phyloP scores from a whole-genome alignment of 2,888 invertebrate genomes.

The Luffia ferchaultella region DNA sequence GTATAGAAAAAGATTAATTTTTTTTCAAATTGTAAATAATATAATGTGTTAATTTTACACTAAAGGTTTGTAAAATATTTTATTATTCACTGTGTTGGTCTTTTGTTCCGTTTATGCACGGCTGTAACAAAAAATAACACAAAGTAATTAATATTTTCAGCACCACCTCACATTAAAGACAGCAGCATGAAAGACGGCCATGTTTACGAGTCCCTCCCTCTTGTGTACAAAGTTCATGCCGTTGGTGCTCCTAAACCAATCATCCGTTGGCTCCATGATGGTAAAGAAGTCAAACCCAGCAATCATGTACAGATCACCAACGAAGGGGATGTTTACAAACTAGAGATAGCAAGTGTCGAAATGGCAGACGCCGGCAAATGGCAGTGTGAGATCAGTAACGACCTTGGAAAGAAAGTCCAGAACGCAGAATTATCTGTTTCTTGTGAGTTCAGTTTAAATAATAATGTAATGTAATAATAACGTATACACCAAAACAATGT shows the following conservation, averaged over 20 bases:
- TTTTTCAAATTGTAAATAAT: neutral
- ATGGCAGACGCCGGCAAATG: slow-evolving; percentile 82
- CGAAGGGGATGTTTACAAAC: slow-evolving; percentile 75
- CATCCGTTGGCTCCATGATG: slow-evolving; percentile 82
- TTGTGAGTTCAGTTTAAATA: slow-evolving; percentile 56
- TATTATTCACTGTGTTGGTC: neutral
- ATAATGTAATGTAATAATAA: neutral
- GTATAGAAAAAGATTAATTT: neutral
- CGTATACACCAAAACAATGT: too few relatives aligned
- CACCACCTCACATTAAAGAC: slow-evolving; percentile 75
- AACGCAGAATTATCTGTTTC: slow-evolving; percentile 78
- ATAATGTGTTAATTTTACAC: neutral
- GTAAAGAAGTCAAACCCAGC: slow-evolving; percentile 73
- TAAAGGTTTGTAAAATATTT: neutral
- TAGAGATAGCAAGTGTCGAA: slow-evolving; percentile 75
- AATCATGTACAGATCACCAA: slow-evolving; percentile 69
- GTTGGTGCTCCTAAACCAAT: slow-evolving; percentile 80
- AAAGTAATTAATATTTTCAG: slow-evolving; percentile 34
- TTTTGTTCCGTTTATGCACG: too few relatives aligned
- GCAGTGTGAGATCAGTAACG: slow-evolving; percentile 83
- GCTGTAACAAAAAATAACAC: neutral
- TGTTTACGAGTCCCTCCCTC: slow-evolving; percentile 82
- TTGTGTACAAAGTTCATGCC: slow-evolving; percentile 81
- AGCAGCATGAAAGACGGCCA: slow-evolving; percentile 78
- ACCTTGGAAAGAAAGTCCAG: slow-evolving; percentile 79